Conservation (phyloP, 2,888 invertebrate genomes). For the Synergus itoensis region DNA sequence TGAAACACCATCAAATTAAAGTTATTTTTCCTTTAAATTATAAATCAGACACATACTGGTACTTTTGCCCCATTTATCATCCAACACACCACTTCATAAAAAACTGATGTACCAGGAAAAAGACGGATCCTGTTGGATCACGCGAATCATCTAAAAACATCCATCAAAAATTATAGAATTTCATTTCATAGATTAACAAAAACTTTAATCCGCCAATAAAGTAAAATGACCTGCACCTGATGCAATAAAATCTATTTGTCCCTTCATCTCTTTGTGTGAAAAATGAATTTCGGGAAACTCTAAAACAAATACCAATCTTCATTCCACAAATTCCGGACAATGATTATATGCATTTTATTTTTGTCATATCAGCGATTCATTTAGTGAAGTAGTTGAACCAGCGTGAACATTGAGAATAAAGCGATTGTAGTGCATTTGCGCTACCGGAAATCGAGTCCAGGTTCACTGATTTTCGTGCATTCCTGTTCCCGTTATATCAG, state of each 20-base stretch:
- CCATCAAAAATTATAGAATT: too few relatives aligned
- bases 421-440: background rate
- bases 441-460: slow-evolving; percentile 3
- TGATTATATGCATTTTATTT: slow-evolving; percentile 3
- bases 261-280: background rate
- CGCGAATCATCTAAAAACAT: background rate
- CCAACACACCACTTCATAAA: background rate
- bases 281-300: background rate
- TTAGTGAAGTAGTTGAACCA: background rate
- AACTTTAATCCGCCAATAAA: too few relatives aligned
- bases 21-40: background rate
- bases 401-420: background rate
- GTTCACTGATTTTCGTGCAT: slow-evolving; percentile 5
- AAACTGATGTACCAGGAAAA: background rate
- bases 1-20: background rate
- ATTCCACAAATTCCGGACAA: background rate
- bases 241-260: background rate
- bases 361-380: background rate
- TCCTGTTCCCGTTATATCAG: background rate
- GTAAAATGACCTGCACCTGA: too few relatives aligned
- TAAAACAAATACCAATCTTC: background rate
- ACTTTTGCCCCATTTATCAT: background rate
- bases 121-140: background rate
- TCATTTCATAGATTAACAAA: too few relatives aligned
- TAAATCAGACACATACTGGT: background rate